Evolutionary conservation across 2,888 invertebrate species (phyloP), one percentile per base, ranked within the genome.

Genomic region (Agriopis aurantiaria): DNA sequence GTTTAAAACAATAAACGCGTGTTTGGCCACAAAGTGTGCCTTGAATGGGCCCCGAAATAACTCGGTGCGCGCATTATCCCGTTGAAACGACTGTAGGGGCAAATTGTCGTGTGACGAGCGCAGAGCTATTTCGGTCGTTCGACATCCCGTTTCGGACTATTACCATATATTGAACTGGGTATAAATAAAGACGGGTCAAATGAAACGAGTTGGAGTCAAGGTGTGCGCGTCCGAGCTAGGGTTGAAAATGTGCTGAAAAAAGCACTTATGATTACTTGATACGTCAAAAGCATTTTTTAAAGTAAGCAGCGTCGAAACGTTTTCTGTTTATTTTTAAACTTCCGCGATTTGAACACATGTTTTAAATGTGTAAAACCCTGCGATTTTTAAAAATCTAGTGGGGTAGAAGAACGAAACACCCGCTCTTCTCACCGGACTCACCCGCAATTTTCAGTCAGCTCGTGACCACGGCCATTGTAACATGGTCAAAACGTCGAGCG

Each of bases 91-190:
- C 80, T 81, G 78, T 81, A 80, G 78, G 80, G 81, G 79, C 80
- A 80, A 83, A 86, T 82, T 84, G 84, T 83, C 84, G 81, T 82
- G 82, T 82, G 85, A 85, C 81, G 82, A 80, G 81, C 77, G 76
- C 75, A 75, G 68, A 71, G 82, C 80, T 88, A 88, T 88, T 86
- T 84, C 82, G 81, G 82, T 80, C 80, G 71, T 79, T 77, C 81
- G 78, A 80, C 80, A 81, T 84, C 82, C 82, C 82, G 82, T 83
- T 86, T 85, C 76, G 80, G 80, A 75, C 72, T 82, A 82, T 82
- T 82, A 82, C 77, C 79, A 80, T 81, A 78, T 75, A 78, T 77
- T 77, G 78, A 79, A 79, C 75, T 57, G 73, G 72, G 74, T 80
- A 80, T 82, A 83, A 85, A 86, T 83, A 84, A 81, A 75, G 75